Evolutionary conservation across 2,797 vertebrate species (phyloP).

Genomic region (Cirrhinus mrigala): DNA sequence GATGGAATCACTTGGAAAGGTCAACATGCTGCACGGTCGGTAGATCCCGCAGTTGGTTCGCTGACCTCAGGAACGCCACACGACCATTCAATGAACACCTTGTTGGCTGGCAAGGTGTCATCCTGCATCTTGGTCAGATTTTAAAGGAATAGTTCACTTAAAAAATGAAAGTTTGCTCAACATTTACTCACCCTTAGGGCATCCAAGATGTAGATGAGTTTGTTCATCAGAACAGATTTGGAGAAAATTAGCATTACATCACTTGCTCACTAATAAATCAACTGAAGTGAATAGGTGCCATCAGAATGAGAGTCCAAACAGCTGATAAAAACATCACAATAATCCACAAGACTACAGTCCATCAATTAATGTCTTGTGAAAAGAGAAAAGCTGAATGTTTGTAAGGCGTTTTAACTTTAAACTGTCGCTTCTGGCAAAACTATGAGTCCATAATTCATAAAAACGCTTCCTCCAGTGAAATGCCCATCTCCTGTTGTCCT

Average conservation of each 20-base stretch:
- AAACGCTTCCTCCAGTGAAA: no score
- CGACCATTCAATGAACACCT: neutral
- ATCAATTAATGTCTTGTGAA: no score
- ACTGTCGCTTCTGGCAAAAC: no score
- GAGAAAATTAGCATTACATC: neutral
- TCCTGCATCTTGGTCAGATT: conserved; percentile 19
- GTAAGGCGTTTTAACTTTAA: no score
- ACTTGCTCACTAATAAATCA: neutral
- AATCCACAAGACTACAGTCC: no score
- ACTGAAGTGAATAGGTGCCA: neutral
- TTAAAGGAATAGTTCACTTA: conserved; percentile 1
- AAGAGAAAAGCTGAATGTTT: no score
- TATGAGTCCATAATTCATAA: neutral
- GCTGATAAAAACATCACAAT: no score
- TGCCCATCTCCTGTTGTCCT: no score
- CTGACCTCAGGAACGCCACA: neutral
- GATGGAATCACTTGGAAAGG: conserved; percentile 36
- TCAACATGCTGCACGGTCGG: conserved; percentile 25
- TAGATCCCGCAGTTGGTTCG: neutral
- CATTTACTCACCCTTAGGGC: neutral
- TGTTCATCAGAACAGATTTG: neutral
- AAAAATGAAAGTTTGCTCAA: neutral
- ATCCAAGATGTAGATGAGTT: neutral
- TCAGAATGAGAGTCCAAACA: no score
- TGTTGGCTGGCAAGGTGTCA: neutral